These are phyloP conservation scores for Hydrolagus colliei DNA, from an alignment of 2,797 vertebrate genomes.

Conservation along the genomic window DNA sequence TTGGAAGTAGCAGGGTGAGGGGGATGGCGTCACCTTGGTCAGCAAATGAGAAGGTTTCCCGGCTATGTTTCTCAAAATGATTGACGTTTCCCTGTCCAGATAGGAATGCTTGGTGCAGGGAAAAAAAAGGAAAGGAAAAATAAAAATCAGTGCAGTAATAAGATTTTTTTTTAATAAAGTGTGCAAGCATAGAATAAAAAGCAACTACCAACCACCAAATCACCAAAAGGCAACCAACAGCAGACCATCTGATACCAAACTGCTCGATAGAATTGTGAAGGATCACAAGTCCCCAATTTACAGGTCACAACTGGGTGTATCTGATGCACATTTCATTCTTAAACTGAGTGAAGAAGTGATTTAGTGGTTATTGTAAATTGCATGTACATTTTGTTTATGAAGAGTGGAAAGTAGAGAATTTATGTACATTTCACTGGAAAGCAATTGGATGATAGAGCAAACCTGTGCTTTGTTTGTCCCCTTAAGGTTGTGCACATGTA, in stretches of 20 bases:
- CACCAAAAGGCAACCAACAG: not conserved
- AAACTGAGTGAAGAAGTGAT: not conserved
- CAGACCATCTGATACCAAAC: not conserved
- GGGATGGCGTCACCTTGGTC: slow-evolving; percentile 87
- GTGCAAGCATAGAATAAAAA: slow-evolving; percentile 49
- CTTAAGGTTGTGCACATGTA: not conserved
- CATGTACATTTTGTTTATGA: not conserved
- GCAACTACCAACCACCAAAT: slow-evolving; percentile 33
- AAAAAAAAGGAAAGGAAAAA: slow-evolving; percentile 53
- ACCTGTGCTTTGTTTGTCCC: not conserved
- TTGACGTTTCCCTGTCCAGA: slow-evolving; percentile 98
- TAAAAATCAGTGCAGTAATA: slow-evolving; percentile 69
- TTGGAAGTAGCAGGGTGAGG: slow-evolving; percentile 41
- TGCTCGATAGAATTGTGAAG: not conserved
- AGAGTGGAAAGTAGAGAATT: not conserved
- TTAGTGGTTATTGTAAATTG: too few species aligned
- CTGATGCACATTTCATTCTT: not conserved
- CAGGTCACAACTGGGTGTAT: not conserved
- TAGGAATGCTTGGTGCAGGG: slow-evolving; percentile 90
- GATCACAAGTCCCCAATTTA: not conserved
- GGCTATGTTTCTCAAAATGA: slow-evolving; percentile 99
- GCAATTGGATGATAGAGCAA: not conserved
- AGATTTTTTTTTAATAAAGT: slow-evolving; percentile 40
- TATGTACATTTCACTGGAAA: not conserved
- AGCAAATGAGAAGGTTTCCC: slow-evolving; percentile 98